These are phyloP conservation scores for Epistrophe eligans DNA, from an alignment of 2,888 invertebrate species.

Conservation along the genomic window DNA sequence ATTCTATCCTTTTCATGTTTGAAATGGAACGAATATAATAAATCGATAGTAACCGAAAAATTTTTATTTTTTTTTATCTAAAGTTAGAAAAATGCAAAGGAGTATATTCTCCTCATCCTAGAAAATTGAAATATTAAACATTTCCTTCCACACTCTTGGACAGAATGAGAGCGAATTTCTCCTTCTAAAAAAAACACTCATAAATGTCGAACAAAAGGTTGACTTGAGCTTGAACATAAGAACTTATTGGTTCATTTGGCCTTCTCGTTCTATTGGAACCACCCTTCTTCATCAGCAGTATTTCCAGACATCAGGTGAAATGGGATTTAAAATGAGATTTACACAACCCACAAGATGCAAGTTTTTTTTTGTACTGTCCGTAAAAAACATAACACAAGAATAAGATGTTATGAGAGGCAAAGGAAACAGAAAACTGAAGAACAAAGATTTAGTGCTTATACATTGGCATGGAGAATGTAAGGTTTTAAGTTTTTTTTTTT, in stretches of 20 bases:
- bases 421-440: conserved; percentile 11
- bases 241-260: conserved; percentile 51
- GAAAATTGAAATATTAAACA: conserved; percentile 58
- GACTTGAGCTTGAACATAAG: conserved; percentile 25
- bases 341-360: conserved; percentile 31
- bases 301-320: conserved; percentile 52
- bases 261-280: conserved; percentile 22
- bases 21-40: conserved; percentile 1
- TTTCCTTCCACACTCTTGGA: conserved; percentile 52
- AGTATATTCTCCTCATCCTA: neutral
- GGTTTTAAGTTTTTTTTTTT: conserved; percentile 12
- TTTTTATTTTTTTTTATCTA: neutral
- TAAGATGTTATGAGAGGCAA: neutral
- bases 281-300: conserved; percentile 21
- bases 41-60: conserved; percentile 23
- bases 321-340: conserved; percentile 42
- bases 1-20: neutral
- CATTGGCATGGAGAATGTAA: conserved; percentile 21
- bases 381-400: conserved; percentile 1
- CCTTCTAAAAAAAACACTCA: conserved; percentile 14
- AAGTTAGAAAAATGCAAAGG: conserved; percentile 18
- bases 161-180: neutral
- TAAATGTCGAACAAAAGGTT: conserved; percentile 54
- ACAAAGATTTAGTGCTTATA: conserved; percentile 18
- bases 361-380: conserved; percentile 20